Evolutionary conservation across 1,140 invertebrate genomes (phyloP), one percentile per base, ranked within the genome.

Genomic region (Ooceraea biroi): DNA sequence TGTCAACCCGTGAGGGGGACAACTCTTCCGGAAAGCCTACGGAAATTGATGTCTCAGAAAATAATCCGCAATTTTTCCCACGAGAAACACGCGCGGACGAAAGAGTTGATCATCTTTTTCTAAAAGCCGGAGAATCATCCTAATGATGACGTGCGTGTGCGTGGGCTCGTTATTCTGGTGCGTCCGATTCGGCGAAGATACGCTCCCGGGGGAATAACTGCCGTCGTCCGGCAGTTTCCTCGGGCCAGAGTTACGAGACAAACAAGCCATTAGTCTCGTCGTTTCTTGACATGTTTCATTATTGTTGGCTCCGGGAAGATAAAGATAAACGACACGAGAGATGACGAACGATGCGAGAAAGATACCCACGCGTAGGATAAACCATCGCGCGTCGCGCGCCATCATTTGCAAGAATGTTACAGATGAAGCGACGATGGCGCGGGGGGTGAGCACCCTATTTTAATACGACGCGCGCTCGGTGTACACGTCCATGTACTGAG

Each of bases 241-340:
- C 17, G 17, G 12, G 2, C 2, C 50, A 19, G 41, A 80, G 52
- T 80, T 69, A 30, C 52, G 65, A 46, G 65, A 80, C 36, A 69
- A 78, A 57, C 50, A 57, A 58, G 50, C 52, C 50, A 57, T 80
- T 80, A 71, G 65, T 58, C 25, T 63, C 44, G 44, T 36, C 36
- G 36, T 58, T 80, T 48, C 65, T 69, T 44, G 55, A 69, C 63
- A 30, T 58, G 55, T 71, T 55, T 25, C 48, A 46, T 76, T 48
- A 69, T 57, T 14, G 76, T 44, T 69, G 22, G 60, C 27, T 7
- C 3, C 36, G 1, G 44, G 44, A 50, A 69, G 22, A 52, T 17
- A 17, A 44, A 80, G 50, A 57, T 66, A 58, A 50, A 77, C 73
- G 73, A 69, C 52, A 12, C 17, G n/a, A 46, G 36, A 22, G 30